phyloP scores from a whole-genome alignment of 2,797 vertebrate species.

The Halcyon smyrnensis region DNA sequence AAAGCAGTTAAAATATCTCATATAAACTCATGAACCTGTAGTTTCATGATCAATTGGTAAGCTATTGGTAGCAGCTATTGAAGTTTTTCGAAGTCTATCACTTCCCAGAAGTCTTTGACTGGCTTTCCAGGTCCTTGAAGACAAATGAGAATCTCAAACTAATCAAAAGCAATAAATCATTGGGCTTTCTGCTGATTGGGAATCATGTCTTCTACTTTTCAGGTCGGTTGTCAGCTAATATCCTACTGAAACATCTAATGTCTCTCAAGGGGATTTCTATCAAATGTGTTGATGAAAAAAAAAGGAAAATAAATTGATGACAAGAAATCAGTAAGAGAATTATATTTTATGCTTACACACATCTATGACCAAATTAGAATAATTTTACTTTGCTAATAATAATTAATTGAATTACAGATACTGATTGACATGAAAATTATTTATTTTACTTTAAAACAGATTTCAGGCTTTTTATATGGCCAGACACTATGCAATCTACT shows the following conservation, averaged over 20 bases:
- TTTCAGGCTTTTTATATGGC: not conserved
- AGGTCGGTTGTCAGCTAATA: constrained; percentile 57
- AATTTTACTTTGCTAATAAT: not conserved
- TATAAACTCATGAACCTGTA: not conserved
- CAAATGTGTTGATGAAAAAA: not conserved
- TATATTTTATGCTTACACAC: not conserved
- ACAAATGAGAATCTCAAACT: constrained; percentile 68
- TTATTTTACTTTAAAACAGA: not conserved
- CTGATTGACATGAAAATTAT: not conserved
- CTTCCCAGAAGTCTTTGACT: constrained; percentile 70
- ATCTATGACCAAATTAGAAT: not conserved
- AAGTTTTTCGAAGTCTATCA: constrained; percentile 63
- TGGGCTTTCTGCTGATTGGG: constrained; percentile 58
- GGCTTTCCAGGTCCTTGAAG: constrained; percentile 62
- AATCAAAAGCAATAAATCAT: constrained; percentile 73
- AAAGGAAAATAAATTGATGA: not conserved
- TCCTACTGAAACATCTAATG: constrained; percentile 45
- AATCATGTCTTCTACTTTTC: constrained; percentile 58
- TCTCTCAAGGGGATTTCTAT: constrained; percentile 6
- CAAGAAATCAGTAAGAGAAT: not conserved
- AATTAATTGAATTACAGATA: not conserved
- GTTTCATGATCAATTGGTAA: constrained; percentile 62
- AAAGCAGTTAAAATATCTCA: constrained; percentile 3
- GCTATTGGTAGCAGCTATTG: constrained; percentile 50
- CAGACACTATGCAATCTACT: not conserved